Evolutionary conservation across 2,888 invertebrate genomes (phyloP), one percentile per base, ranked within the genome.

Genomic region (Melinaea marsaeus): DNA sequence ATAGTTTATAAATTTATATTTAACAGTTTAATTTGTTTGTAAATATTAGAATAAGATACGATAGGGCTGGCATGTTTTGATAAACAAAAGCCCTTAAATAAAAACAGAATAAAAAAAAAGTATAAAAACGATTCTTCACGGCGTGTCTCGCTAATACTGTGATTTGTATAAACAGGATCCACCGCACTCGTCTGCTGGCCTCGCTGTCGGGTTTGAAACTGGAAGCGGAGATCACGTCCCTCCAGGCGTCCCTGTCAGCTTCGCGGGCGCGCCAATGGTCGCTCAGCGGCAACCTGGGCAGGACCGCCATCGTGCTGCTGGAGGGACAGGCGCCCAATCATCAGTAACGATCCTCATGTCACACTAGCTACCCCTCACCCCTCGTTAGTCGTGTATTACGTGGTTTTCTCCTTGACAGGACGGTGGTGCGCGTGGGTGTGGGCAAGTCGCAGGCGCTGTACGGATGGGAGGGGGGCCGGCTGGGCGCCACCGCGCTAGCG

Each of bases 371-470:
- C 1, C 13, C 11, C 35, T 7, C 11, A 2, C 32, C 35, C 32
- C 11, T 13, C 47, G 33, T 32, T 9, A 57, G 3, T 51, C 55
- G 51, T 9, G 33, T 47, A 1, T 13, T 2, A 13, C 33, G 5
- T 13, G 7, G 13, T 13, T 32, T 47, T 54, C 37, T 2, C 45
- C 34, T 55, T 68, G 75, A 7, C 79, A 96, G 95, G 85, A 98
- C 98, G 42, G 98, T 99, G 22, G 98, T 98, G 0, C 96, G 97
- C 77, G 95, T 98, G 47, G 96, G 95, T 34, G 95, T 98, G 57
- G 97, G 97, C 67, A 97, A 97, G 83, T 97, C 97, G 0, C 97
- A 98, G 78, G 96, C 97, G 1, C 88, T 98, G 59, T 97, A 98
- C 86, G 97, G 98, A 2, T 97, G 97, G 88, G 88, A 88, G 75